Base-by-base conservation (phyloP, 1,140 invertebrate genomes). In the Cydia strobilella region DNA sequence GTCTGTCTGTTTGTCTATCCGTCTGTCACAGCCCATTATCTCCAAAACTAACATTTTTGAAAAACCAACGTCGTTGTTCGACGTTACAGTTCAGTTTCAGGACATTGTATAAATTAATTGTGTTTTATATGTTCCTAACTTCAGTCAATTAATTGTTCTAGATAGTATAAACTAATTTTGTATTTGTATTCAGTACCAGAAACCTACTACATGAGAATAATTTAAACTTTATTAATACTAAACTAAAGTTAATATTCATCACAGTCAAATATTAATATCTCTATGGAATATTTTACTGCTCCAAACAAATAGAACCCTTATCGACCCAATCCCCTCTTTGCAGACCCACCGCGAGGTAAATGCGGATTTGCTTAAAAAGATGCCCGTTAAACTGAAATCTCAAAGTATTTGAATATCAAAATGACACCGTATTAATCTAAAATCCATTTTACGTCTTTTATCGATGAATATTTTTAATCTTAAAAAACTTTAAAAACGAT, bases 171-270 rank as follows among this genome's bases (percentile, higher is more conserved):
- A 15, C 42, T 18, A 15, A 18, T 54, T 18, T n/a, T 18, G 51
- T 54, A 9, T 20, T n/a, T 54, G n/a, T 54, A 9, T 6, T n/a
- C n/a, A 18, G 15, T 54, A 54, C 13, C 13, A 45, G 5, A 73
- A 73, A 73, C 27, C 51, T 72, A 23, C 12, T 45, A n/a, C 15
- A 48, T 2, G 45, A 48, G 20, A 59, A 59, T 59, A 59, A 59
- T 59, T n/a, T 23, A 59, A 59, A 59, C 54, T 23, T 59, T 23
- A 23, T 59, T 59, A 59, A 59, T 59, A 59, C 23, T 23, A 2
- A n/a, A 18, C n/a, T n/a, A 0, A 59, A 59, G 9, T 59, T 59
- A 20, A 59, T 59, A 23, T 23, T 59, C 12, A 59, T 51, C 54
- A 12, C 54, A 6, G 20, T 59, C 10, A 23, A 23, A n/a, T 59